Base-by-base conservation (phyloP, 2,888 invertebrate species). In the Alloplasta piceator region DNA sequence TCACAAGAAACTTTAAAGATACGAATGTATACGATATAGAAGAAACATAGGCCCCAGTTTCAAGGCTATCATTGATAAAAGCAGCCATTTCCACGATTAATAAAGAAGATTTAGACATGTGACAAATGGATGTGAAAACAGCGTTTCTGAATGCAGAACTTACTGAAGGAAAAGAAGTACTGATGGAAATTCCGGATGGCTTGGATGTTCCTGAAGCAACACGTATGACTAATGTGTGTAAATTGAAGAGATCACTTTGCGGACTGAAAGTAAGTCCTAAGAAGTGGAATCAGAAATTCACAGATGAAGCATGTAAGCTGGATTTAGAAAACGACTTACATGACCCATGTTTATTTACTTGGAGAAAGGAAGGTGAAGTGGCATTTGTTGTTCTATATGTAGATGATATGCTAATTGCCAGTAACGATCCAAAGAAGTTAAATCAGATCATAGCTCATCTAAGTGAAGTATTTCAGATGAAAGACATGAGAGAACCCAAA, bases 41-140 rank as follows among this genome's bases (percentile, higher is more conserved):
- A 66, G 84, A 84, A 75, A 86, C 84, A 36, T 84, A 82, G 61
- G 83, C 83, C 9, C 85, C 85, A 7, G 85, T 85, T 2, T 83
- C 84, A 12, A 79, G 78, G 63, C 36, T 83, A 39, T 67, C 80
- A 1, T 36, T 83, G 7, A 80, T 85, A 10, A 80, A 83, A 82
- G 55, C 82, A 58, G 38, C 56, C 1, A 39, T 83, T 6, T 43
- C 82, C 50, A 71, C 78, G 39, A 72, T 78, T 14, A 80, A 79
- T 56, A 81, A 82, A 82, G 38, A 84, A 4, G 39, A 83, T 38
- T 61, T 84, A 26, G 68, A 82, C 1, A 52, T 79, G 6, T 12
- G 50, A 26, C 80, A 84, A 72, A 41, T 84, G 38, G 83, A 85
- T 43, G 83, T 83, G 0, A 80, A 82, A 61, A 83, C 85, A 36